Base-by-base conservation (phyloP, 2,797 vertebrate species). In the Pseudomugil gertrudae region DNA sequence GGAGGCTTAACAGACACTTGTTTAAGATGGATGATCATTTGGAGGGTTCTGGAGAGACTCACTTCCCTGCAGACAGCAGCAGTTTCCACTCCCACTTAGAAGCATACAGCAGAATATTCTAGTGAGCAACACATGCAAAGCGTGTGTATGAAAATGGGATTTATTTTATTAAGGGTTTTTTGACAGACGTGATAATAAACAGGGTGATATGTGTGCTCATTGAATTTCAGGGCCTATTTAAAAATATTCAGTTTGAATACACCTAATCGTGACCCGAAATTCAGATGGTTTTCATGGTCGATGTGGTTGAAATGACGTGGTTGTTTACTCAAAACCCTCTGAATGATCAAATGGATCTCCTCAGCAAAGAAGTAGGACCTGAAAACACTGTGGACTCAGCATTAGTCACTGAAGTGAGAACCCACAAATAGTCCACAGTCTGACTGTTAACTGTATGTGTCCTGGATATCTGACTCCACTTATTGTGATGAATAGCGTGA, bases 401-500 rank as follows among this genome's bases (percentile, higher is more conserved):
- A 30, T 76, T 87, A 78, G 55, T 79, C 79, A 80, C 29, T 45
- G 45, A 76, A 67, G 48, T 23, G 35, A 58, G 62, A 69, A 58
- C 36, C 43, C 43, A 35, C 69, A 76, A 59, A 60, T 47, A 58
- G 53, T 59, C 62, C 29, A 59, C 64, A 74, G 56, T 58, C 30
- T 51, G 64, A 57, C 54, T 27, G 59, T 73, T 82, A 69, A 62
- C 50, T 59, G 54, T 63, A 43, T 64, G 48, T 45, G 57, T 61
- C 57, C 27, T 69, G 68, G 76, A 48, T 68, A 59, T 73, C 82
- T 36, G n/a, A 68, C 76, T 87, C 57, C 71, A 64, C 43, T 80
- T 72, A 78, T 80, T 76, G 76, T 83, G 83, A 86, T 86, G 74
- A 82, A 89, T 85, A 73, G 43, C 3, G 21, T 78, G 81, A 87